Evolutionary conservation across 2,797 vertebrate genomes (phyloP).

Genomic region (Capromys pilorides): DNA sequence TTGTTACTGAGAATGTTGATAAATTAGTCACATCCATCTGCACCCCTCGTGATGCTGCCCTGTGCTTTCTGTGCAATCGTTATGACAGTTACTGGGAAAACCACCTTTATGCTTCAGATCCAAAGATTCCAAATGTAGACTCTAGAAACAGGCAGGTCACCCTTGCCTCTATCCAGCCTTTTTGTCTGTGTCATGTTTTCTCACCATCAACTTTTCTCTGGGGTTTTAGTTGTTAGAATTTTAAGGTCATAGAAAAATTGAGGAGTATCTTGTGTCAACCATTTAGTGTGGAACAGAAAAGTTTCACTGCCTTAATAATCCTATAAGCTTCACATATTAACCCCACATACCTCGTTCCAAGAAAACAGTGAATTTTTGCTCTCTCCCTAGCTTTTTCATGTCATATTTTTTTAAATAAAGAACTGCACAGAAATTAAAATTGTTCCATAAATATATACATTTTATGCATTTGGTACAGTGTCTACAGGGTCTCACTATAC

Average conservation of each 20-base stretch:
- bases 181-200: not conserved
- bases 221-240: not conserved
- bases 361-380: not conserved
- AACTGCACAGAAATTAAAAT: not conserved
- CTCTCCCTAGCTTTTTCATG: not conserved
- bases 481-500: too few relatives aligned
- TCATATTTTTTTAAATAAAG: not conserved
- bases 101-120: not conserved
- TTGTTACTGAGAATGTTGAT: not conserved
- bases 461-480: too few relatives aligned
- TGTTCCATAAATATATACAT: not conserved
- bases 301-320: not conserved
- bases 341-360: fast-evolving
- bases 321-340: not conserved
- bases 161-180: not conserved
- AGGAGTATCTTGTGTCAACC: not conserved
- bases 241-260: not conserved
- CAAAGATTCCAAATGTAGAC: not conserved
- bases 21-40: not conserved
- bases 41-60: not conserved
- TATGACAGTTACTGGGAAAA: not conserved
- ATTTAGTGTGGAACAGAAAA: fast-evolving
- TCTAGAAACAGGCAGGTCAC: not conserved
- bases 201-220: not conserved
- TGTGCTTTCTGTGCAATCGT: not conserved